Percentiles rank a stretch among this genome's conserved stretches.
Conservation (phyloP, 1,140 invertebrate genomes). For the Drosophila rhopaloa region DNA sequence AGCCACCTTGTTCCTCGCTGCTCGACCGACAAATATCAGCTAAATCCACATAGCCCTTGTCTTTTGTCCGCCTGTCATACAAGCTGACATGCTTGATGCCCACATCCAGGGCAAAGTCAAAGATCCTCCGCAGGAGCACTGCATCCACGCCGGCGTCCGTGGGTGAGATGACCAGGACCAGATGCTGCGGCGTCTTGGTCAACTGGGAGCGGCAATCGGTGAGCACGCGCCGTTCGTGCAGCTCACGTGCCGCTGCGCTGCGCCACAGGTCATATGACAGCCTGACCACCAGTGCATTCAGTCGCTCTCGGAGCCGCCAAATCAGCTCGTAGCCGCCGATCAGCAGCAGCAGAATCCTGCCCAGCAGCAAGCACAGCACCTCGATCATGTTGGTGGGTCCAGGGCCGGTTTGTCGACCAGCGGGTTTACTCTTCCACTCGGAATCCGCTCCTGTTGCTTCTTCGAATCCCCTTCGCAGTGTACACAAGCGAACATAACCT, state of each 20-base stretch:
- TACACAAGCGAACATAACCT: constrained; percentile 55
- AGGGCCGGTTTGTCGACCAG: neutral
- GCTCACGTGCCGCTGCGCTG: constrained; percentile 46
- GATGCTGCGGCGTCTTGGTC: constrained; percentile 71
- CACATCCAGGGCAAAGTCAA: constrained; percentile 61
- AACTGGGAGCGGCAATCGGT: constrained; percentile 53
- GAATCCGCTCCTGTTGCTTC: constrained; percentile 47
- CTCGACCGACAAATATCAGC: constrained; percentile 24
- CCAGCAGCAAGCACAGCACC: constrained; percentile 45
- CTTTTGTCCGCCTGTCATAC: constrained; percentile 58
- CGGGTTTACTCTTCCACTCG: constrained; percentile 10
- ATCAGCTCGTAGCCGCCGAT: constrained; percentile 48
- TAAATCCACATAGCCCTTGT: constrained; percentile 52
- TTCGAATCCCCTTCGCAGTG: constrained; percentile 41
- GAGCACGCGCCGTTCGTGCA: constrained; percentile 43
- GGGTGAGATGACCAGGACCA: constrained; percentile 70
- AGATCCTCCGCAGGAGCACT: constrained; percentile 51
- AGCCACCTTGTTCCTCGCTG: neutral
- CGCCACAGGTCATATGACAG: constrained; percentile 80
- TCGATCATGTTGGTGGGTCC: constrained; percentile 44
- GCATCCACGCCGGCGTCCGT: constrained; percentile 47
- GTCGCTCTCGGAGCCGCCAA: constrained; percentile 38
- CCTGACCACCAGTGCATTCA: constrained; percentile 54
- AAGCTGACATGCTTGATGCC: constrained; percentile 73
- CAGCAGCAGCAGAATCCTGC: constrained; percentile 48